Percentiles rank a stretch among this genome's conserved stretches.
Conservation (phyloP, 2,797 vertebrate species). For the Emydoidea blandingii region DNA sequence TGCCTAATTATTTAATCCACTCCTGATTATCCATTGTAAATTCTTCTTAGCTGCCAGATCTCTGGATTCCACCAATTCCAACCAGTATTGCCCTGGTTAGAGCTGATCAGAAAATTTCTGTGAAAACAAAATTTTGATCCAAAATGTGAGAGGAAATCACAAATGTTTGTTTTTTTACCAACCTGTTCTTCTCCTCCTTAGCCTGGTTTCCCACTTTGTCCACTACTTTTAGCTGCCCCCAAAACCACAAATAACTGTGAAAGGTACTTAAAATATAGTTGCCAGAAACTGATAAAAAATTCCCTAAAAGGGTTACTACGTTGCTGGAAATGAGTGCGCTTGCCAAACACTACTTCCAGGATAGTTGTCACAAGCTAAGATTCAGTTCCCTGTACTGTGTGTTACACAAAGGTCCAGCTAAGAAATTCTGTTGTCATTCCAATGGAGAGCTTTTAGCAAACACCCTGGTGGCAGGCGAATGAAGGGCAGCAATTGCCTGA, state of each 20-base stretch:
- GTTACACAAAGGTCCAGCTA: background rate
- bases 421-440: background rate
- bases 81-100: background rate
- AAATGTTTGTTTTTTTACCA: background rate
- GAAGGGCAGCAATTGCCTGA: background rate
- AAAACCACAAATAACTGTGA: background rate
- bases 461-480: background rate
- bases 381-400: background rate
- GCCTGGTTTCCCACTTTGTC: background rate
- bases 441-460: background rate
- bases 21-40: constrained; percentile 47
- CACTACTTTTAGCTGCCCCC: background rate
- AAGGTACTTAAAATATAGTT: background rate
- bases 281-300: background rate
- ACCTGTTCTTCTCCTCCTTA: background rate
- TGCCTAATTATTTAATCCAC: constrained; percentile 53
- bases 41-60: constrained; percentile 29
- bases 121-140: background rate
- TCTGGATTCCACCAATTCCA: background rate
- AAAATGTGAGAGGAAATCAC: background rate
- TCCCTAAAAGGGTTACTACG: background rate
- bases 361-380: background rate
- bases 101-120: background rate
- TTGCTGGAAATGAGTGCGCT: background rate
- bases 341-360: background rate